Conservation (phyloP, 2,113 vertebrate genomes). For the Poicephalus gulielmi region DNA sequence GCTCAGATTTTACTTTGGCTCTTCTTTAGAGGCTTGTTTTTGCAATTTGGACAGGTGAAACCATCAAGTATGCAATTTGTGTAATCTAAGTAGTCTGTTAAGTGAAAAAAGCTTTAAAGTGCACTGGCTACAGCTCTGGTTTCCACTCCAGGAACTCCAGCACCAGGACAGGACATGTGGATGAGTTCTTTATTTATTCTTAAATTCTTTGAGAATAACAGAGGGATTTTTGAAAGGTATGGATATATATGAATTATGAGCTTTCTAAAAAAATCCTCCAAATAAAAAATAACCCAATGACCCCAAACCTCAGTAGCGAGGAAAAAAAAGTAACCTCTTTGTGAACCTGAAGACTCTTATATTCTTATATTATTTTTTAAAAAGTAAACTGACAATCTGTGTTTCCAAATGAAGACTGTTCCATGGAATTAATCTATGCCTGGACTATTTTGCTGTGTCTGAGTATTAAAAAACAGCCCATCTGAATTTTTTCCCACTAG, state of each 20-base stretch:
- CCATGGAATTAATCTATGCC: background rate
- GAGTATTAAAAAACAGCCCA: background rate
- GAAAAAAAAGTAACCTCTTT: background rate
- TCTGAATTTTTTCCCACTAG: background rate
- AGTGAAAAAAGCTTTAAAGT: slow-evolving; percentile 18
- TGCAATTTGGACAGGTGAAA: slow-evolving; percentile 68
- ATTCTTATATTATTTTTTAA: background rate
- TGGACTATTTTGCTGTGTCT: background rate
- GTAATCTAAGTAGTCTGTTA: slow-evolving; percentile 42
- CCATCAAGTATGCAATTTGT: slow-evolving; percentile 24
- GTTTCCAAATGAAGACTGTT: slow-evolving; percentile 29
- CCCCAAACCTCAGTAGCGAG: background rate
- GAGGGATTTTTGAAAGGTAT: slow-evolving; percentile 36
- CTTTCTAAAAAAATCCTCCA: slow-evolving; percentile 2
- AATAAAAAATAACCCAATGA: slow-evolving; percentile 17
- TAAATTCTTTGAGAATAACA: background rate
- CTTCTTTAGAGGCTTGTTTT: slow-evolving; percentile 59
- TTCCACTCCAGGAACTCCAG: slow-evolving; percentile 24
- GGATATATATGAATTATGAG: slow-evolving; percentile 7
- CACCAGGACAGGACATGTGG: background rate
- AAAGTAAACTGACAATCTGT: background rate
- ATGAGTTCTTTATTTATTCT: slow-evolving; percentile 24
- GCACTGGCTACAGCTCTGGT: slow-evolving; percentile 5
- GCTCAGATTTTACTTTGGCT: slow-evolving; percentile 33
- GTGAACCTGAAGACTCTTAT: slow-evolving; percentile 11